Evolutionary conservation across 1,140 invertebrate genomes (phyloP).

Genomic region (Dreissena rostriformis): DNA sequence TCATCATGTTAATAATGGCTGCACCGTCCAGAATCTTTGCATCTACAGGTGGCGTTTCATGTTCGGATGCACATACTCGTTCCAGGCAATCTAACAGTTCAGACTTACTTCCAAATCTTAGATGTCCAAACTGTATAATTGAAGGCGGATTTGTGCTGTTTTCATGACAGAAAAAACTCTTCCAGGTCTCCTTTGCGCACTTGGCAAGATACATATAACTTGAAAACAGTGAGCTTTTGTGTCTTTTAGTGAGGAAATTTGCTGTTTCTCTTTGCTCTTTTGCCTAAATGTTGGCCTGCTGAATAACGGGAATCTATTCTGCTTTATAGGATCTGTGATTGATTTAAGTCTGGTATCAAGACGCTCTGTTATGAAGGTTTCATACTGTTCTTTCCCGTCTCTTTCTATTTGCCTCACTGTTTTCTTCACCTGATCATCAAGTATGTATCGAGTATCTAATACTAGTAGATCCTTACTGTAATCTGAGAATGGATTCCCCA

Average conservation of each 20-base stretch:
- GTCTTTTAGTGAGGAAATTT: conserved; percentile 31
- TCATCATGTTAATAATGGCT: conserved; percentile 1
- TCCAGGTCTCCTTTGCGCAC: conserved; percentile 29
- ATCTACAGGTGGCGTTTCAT: conserved; percentile 3
- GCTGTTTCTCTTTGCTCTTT: not conserved
- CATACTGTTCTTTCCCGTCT: not conserved
- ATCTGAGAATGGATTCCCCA: not conserved
- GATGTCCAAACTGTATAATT: not conserved
- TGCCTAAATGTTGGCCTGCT: not conserved
- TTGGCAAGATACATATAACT: conserved; percentile 46
- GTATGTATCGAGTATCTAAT: conserved; percentile 1
- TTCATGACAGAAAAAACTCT: conserved; percentile 30
- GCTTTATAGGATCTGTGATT: not conserved
- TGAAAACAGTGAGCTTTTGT: conserved; percentile 30
- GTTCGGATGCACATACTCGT: not conserved
- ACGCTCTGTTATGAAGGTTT: not conserved
- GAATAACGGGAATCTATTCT: not conserved
- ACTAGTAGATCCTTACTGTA: not conserved
- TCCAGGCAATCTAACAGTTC: not conserved
- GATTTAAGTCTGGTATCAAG: not conserved
- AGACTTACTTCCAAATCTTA: conserved; percentile 1
- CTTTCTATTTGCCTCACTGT: not conserved
- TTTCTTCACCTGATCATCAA: not conserved
- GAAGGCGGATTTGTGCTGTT: conserved; percentile 5
- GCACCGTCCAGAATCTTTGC: not conserved